These are phyloP conservation scores for Cosmia pyralina DNA, from an alignment of 2,888 invertebrate species.

Conservation along the genomic window DNA sequence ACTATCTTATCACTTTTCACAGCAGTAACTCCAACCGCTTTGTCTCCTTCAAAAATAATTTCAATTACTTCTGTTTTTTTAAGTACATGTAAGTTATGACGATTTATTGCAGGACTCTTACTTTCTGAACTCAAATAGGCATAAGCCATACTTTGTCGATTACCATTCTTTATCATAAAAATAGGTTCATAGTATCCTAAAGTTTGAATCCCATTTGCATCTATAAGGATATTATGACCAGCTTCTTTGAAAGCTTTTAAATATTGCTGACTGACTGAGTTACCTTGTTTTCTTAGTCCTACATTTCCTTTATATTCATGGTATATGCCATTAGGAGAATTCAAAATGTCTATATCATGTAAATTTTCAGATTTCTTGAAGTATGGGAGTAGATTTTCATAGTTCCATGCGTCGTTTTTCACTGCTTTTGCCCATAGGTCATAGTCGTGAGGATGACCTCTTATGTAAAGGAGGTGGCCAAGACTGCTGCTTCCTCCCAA, in stretches of 20 bases:
- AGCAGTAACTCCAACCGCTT: constrained; percentile 39
- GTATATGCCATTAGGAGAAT: constrained; percentile 60
- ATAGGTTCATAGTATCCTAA: constrained; percentile 85
- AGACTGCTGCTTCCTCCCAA: constrained; percentile 74
- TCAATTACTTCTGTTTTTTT: constrained; percentile 46
- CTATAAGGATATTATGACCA: constrained; percentile 73
- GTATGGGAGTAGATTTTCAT: constrained; percentile 67
- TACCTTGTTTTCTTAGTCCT: constrained; percentile 73
- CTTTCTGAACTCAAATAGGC: constrained; percentile 77
- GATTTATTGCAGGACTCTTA: constrained; percentile 63
- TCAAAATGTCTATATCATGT: constrained; percentile 59
- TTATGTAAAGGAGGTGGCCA: constrained; percentile 65
- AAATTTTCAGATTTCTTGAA: constrained; percentile 73
- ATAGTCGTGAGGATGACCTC: constrained; percentile 68
- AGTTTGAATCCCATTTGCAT: constrained; percentile 45
- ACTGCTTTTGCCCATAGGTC: constrained; percentile 66
- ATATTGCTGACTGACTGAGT: constrained; percentile 63
- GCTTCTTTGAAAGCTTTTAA: constrained; percentile 80
- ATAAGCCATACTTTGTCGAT: constrained; percentile 86
- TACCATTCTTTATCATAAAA: constrained; percentile 81
- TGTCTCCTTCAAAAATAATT: constrained; percentile 39
- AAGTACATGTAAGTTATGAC: constrained; percentile 76
- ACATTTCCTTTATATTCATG: constrained; percentile 81
- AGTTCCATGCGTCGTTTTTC: constrained; percentile 68
- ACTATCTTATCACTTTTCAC: constrained; percentile 25